Conservation (phyloP, 2,888 invertebrate genomes). For the Hemithea aestivaria region DNA sequence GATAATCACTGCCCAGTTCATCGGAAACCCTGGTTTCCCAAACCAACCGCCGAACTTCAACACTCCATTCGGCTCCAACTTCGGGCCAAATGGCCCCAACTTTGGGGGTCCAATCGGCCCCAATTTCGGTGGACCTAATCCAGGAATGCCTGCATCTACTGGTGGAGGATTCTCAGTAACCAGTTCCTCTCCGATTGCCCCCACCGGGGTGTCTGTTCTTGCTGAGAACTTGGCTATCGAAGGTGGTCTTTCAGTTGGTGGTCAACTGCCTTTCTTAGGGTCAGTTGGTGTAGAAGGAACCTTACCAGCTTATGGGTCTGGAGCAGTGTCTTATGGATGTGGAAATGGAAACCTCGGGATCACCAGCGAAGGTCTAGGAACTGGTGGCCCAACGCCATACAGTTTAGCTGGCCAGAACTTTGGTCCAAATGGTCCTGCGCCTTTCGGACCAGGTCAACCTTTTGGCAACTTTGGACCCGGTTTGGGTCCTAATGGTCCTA, state of each 20-base stretch:
- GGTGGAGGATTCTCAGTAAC: slow-evolving; percentile 26
- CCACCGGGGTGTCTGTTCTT: slow-evolving; percentile 30
- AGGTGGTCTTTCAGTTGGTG: slow-evolving; percentile 28
- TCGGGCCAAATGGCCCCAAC: neutral
- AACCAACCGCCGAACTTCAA: slow-evolving; percentile 4
- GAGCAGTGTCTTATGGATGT: slow-evolving; percentile 29
- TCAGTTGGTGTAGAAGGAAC: slow-evolving; percentile 30
- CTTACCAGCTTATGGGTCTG: slow-evolving; percentile 24
- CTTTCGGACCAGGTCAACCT: neutral
- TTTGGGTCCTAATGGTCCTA: neutral
- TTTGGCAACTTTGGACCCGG: neutral
- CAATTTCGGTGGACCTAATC: no score
- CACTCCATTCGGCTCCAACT: slow-evolving; percentile 4
- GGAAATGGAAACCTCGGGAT: slow-evolving; percentile 27
- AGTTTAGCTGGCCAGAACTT: slow-evolving; percentile 8
- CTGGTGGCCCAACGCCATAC: slow-evolving; percentile 5
- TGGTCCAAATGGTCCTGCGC: neutral
- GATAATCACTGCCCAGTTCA: slow-evolving; percentile 19
- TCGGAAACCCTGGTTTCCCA: slow-evolving; percentile 13
- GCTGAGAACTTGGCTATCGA: slow-evolving; percentile 34
- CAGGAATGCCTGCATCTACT: slow-evolving; percentile 3
- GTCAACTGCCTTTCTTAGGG: slow-evolving; percentile 31
- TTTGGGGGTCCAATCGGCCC: neutral
- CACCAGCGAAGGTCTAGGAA: slow-evolving; percentile 11
- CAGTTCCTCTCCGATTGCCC: slow-evolving; percentile 28